Conservation (phyloP, 2,888 invertebrate species). For the Sepioteuthis lessoniana region DNA sequence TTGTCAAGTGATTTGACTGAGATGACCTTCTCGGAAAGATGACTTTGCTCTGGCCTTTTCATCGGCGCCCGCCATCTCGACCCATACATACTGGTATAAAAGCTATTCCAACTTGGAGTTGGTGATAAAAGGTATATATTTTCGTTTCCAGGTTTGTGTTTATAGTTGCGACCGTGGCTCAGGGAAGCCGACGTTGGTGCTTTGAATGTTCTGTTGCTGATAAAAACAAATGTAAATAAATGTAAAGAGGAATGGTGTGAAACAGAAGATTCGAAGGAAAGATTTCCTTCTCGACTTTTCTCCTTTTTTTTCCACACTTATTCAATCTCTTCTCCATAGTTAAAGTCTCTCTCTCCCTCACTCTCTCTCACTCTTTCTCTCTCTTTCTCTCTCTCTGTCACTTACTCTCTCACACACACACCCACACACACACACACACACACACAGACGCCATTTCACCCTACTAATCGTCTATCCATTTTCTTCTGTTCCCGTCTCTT, state of each 20-base stretch:
- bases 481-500: not conserved
- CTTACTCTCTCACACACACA: no score
- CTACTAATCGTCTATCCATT: not conserved
- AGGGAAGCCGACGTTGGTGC: not conserved
- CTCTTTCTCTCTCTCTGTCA: no score
- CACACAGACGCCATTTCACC: no score
- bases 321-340: not conserved
- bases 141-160: not conserved
- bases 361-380: no score
- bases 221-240: constrained; percentile 17
- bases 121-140: not conserved
- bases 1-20: not conserved
- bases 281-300: not conserved
- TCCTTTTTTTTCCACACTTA: not conserved
- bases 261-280: not conserved
- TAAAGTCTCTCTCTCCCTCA: not conserved
- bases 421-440: no score
- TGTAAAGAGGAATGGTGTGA: not conserved
- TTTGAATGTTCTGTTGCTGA: not conserved
- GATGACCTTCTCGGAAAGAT: not conserved
- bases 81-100: not conserved
- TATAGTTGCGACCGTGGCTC: not conserved
- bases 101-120: not conserved
- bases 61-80: not conserved
- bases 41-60: not conserved